These are phyloP conservation scores for Taxidea taxus DNA, from an alignment of 2,113 vertebrate species.

Conservation along the genomic window DNA sequence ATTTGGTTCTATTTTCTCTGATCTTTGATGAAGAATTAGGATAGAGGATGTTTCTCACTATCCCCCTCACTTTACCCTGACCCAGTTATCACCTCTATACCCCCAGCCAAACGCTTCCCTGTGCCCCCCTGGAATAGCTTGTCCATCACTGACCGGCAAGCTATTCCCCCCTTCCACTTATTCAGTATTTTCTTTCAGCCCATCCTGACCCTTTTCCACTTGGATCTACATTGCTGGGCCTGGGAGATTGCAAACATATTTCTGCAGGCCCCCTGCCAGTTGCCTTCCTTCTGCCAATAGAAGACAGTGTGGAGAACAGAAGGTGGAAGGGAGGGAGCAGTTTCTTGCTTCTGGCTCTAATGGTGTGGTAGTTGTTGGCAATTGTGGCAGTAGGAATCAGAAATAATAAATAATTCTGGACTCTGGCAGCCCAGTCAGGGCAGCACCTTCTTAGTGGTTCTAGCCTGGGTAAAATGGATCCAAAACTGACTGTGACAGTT, in stretches of 20 bases:
- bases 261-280: not conserved
- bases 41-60: not conserved
- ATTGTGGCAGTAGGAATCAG: not conserved
- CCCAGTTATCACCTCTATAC: too few species aligned
- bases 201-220: not conserved
- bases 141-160: not conserved
- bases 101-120: not conserved
- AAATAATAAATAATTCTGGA: not conserved
- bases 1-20: not conserved
- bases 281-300: not conserved
- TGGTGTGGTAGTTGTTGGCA: not conserved
- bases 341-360: not conserved
- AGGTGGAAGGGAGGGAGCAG: not conserved
- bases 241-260: not conserved
- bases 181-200: not conserved
- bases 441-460: not conserved
- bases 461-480: not conserved
- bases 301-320: not conserved
- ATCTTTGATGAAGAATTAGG: not conserved
- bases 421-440: not conserved
- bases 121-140: not conserved
- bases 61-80: not conserved
- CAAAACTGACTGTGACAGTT: not conserved
- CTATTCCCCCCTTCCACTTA: not conserved
- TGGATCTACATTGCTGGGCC: not conserved